These are phyloP conservation scores for Danio choprae DNA, from an alignment of 2,797 vertebrate genomes.

Conservation along the genomic window DNA sequence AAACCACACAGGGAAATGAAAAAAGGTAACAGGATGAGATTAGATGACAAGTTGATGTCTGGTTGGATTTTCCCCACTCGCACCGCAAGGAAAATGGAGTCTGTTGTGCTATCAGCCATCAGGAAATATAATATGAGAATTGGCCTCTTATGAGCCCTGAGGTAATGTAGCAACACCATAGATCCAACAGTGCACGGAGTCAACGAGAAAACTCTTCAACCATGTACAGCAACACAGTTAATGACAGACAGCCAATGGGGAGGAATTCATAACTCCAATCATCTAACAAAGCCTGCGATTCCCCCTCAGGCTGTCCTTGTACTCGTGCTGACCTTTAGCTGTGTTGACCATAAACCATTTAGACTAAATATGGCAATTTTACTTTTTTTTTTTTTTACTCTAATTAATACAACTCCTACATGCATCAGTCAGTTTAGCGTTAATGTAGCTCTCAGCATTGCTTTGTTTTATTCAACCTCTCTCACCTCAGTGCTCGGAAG, in stretches of 20 bases:
- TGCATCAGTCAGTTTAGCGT: constrained; percentile 7
- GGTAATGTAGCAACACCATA: constrained; percentile 65
- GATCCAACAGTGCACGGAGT: constrained; percentile 62
- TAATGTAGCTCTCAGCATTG: constrained; percentile 12
- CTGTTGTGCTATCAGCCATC: constrained; percentile 62
- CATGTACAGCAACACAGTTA: constrained; percentile 31
- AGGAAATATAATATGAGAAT: constrained; percentile 66
- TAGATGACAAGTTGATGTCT: constrained; percentile 67
- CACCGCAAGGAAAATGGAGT: constrained; percentile 63
- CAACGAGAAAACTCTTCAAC: constrained; percentile 20
- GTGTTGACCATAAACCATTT: constrained; percentile 4
- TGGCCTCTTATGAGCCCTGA: constrained; percentile 60
- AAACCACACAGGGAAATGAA: constrained; percentile 62
- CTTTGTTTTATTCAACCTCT: constrained; percentile 14
- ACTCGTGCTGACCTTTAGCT: constrained; percentile 19
- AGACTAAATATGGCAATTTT: constrained; percentile 13
- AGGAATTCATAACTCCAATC: constrained; percentile 22
- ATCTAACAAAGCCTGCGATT: neutral
- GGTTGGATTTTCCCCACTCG: constrained; percentile 61
- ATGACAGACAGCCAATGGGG: constrained; percentile 18
- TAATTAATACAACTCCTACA: neutral
- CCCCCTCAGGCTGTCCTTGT: constrained; percentile 6
- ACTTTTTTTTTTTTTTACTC: neutral
- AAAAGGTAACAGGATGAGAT: constrained; percentile 60
- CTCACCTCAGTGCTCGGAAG: constrained; percentile 49